Evolutionary conservation across 2,113 vertebrate species (phyloP).

Genomic region (Tachysurus vachellii): DNA sequence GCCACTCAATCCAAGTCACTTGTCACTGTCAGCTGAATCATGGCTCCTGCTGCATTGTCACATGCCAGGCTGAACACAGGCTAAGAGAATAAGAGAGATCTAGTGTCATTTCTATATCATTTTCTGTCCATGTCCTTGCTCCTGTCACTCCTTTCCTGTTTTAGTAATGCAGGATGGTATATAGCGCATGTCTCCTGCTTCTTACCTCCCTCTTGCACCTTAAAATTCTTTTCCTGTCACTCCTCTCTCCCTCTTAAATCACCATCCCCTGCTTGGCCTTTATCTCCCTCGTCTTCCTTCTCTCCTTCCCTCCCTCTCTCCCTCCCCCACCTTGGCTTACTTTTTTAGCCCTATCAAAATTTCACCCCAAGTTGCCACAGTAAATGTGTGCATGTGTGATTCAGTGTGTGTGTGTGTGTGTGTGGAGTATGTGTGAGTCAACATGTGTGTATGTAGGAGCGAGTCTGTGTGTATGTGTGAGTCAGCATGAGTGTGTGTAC

Average conservation of each 20-base stretch:
- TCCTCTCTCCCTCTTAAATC: slow-evolving; percentile 36
- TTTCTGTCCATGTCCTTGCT: slow-evolving; percentile 1
- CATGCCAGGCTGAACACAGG: not conserved
- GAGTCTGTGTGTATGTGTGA: too few relatives aligned
- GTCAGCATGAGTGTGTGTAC: not conserved
- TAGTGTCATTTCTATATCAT: slow-evolving; percentile 44
- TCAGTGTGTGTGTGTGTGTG: slow-evolving; percentile 24
- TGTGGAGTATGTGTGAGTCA: not conserved
- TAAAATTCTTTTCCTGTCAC: slow-evolving; percentile 20
- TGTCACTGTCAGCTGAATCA: slow-evolving; percentile 1
- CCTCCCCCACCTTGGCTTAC: not conserved
- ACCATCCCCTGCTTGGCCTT: slow-evolving; percentile 61
- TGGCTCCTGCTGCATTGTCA: not conserved
- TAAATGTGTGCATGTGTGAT: not conserved
- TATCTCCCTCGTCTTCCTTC: slow-evolving; percentile 24
- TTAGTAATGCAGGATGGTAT: not conserved
- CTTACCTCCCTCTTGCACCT: slow-evolving; percentile 4
- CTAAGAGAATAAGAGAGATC: slow-evolving; percentile 6
- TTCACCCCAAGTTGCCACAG: slow-evolving; percentile 9
- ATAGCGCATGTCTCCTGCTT: not conserved
- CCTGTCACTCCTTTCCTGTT: slow-evolving; percentile 3
- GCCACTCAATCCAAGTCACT: not conserved
- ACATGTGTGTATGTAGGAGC: slow-evolving; percentile 14
- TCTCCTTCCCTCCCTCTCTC: slow-evolving; percentile 24
- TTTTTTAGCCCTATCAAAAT: slow-evolving; percentile 20